Conservation (phyloP, 2,113 vertebrate species). For the Opisthocomus hoazin region DNA sequence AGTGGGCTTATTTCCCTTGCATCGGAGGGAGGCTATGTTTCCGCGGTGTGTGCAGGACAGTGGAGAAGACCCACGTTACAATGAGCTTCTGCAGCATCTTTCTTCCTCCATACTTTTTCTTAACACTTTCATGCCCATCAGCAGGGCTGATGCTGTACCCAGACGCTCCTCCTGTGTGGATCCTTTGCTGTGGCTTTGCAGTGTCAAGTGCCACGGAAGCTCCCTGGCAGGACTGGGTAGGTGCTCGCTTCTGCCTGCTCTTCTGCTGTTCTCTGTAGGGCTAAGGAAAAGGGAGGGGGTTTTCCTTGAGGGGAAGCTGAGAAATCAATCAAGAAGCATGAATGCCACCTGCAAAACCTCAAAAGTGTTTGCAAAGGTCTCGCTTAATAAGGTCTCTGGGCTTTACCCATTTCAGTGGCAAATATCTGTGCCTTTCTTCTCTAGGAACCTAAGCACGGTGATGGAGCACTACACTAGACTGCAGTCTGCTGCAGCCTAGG, state of each 20-base stretch:
- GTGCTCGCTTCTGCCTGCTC: neutral
- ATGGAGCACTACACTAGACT: neutral
- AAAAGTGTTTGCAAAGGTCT: neutral
- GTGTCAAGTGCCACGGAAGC: accelerated
- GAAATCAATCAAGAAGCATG: neutral
- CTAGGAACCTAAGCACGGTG: neutral
- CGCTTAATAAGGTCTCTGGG: neutral
- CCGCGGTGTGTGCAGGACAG: neutral
- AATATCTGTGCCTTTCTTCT: neutral
- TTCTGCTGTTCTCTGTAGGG: neutral
- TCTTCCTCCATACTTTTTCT: neutral
- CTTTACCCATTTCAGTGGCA: neutral
- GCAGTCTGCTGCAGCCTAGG: neutral
- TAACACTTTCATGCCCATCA: accelerated
- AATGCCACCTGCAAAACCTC: neutral
- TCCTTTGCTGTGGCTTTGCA: accelerated
- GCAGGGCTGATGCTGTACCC: neutral
- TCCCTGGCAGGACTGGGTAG: neutral
- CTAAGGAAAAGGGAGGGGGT: neutral
- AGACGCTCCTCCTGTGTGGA: neutral
- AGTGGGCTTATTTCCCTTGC: neutral
- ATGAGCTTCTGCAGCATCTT: neutral
- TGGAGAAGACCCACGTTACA: neutral
- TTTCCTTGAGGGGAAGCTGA: neutral
- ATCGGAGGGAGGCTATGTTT: neutral